Conservation (phyloP, 2,888 invertebrate genomes). For the Germaria angustata region DNA sequence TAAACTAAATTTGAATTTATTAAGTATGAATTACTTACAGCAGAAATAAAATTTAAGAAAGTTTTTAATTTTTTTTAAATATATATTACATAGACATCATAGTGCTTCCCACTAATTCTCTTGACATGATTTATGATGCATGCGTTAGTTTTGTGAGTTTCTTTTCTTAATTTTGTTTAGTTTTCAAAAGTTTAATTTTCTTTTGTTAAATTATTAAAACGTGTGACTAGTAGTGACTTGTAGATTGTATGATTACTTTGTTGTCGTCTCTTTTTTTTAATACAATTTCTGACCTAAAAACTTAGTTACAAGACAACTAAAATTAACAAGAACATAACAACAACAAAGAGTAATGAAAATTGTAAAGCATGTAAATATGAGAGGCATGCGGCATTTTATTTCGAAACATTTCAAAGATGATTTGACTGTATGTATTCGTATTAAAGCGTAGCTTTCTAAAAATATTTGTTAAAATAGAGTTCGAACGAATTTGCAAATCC, state of each 20-base stretch:
- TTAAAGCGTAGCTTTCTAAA: not conserved
- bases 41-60: not conserved
- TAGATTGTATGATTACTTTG: constrained; percentile 20
- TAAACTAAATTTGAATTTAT: constrained; percentile 9
- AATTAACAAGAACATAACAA: not conserved
- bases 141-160: not conserved
- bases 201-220: constrained; percentile 47
- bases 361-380: not conserved
- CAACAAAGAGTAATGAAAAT: not conserved
- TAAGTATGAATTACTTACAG: constrained; percentile 40
- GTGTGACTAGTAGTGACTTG: constrained; percentile 24
- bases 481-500: too few species aligned
- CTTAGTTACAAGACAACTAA: constrained; percentile 9
- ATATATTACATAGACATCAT: not conserved
- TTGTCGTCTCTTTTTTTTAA: not conserved
- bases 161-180: constrained; percentile 7
- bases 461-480: not conserved
- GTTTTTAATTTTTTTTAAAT: not conserved
- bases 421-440: not conserved
- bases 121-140: constrained; percentile 39
- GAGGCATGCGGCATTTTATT: too few species aligned
- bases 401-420: too few species aligned
- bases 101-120: constrained; percentile 20
- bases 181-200: constrained; percentile 7
- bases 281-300: constrained; percentile 42